These are phyloP conservation scores for Dromaius novaehollandiae DNA, from an alignment of 2,113 vertebrate species.

Conservation along the genomic window DNA sequence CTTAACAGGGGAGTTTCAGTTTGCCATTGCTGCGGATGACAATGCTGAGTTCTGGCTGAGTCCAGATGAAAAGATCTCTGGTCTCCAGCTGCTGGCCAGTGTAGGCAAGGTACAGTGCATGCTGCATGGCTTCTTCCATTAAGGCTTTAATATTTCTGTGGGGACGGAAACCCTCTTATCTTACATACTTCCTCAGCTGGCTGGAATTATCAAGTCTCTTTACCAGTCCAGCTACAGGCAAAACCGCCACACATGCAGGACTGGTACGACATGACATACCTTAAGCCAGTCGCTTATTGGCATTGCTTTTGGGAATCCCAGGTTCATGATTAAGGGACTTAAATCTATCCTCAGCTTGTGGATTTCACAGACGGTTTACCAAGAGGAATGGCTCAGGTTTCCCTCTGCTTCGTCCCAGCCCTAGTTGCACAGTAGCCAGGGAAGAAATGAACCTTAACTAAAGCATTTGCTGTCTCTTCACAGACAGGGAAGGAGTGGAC, in stretches of 20 bases:
- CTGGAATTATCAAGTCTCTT: not conserved
- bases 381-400: not conserved
- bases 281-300: not conserved
- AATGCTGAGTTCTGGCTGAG: constrained; percentile 98
- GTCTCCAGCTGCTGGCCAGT: constrained; percentile 82
- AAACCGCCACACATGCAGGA: not conserved
- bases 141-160: not conserved
- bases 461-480: constrained; percentile 1
- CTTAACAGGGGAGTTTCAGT: constrained; percentile 86
- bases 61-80: constrained; percentile 80
- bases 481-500: constrained; percentile 93
- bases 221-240: not conserved
- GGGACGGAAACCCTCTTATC: not conserved
- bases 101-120: constrained; percentile 88
- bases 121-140: not conserved
- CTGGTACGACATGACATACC: not conserved
- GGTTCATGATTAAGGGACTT: not conserved
- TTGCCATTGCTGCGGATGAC: constrained; percentile 91
- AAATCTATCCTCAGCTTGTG: not conserved
- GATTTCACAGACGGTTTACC: not conserved
- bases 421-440: not conserved
- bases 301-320: not conserved
- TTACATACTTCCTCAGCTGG: not conserved
- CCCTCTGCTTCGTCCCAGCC: not conserved
- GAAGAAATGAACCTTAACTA: not conserved